Evolutionary conservation across 2,797 vertebrate genomes (phyloP), one percentile per base, ranked within the genome.

Genomic region (Peromyscus attwateri): DNA sequence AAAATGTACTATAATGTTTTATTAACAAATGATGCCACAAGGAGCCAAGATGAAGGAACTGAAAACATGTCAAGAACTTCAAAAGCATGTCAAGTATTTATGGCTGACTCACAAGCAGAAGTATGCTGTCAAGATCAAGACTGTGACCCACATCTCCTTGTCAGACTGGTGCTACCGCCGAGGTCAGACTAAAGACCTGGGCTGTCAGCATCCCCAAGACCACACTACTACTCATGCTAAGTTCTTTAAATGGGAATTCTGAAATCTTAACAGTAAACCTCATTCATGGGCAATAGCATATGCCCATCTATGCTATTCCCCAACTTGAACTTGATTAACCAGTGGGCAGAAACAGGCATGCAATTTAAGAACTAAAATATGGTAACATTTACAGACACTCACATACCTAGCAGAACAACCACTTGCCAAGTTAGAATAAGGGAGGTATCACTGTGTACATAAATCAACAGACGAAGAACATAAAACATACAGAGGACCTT

Each of bases 371-470:
- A 80, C 37, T 55, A 87, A 94, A 60, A 80, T 82, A 49, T 13
- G 12, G 43, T 23, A 92, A 82, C 25, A 76, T 87, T 75, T 83
- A 93, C 1, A 92, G 87, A 92, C 2, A 68, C 14, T 80, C 17
- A 71, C 66, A 82, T 37, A 95, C 23, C 40, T 55, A 87, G 73
- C 83, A 96, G 81, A 77, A 75, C 60, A 55, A 16, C 37, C 29
- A 31, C 43, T 91, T 49, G 40, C 29, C 83, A 94, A 73, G 75
- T 68, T 62, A 92, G 62, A 71, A 10, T 34, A 60, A 71, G 66
- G 66, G 87, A 97, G 60, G 87, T 68, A 92, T 92, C 84, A 96
- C 85, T 91, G 62, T 93, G 81, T 71, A 64, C 40, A 84, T 27
- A 49, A 93, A 62, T 34, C 77, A 60, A 34, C 62, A 83, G 27